Conservation (phyloP, 2,797 vertebrate species). For the Mormyrus hasselquistii region DNA sequence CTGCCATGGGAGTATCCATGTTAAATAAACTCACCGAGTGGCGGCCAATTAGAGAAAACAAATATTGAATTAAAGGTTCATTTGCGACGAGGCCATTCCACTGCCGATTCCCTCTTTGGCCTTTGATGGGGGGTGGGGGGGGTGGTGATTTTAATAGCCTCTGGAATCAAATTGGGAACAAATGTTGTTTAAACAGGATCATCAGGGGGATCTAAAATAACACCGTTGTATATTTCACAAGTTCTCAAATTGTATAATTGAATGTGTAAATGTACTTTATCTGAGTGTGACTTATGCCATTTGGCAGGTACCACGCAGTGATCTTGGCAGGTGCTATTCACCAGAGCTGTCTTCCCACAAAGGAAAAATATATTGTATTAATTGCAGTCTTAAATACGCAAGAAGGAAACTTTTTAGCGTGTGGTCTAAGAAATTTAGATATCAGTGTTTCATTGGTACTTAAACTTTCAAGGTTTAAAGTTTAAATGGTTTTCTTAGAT, state of each 20-base stretch:
- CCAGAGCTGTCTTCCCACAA: neutral
- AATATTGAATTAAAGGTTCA: constrained; percentile 9
- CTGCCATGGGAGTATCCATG: neutral
- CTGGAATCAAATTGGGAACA: constrained; percentile 14
- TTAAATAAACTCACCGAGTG: neutral
- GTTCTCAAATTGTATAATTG: constrained; percentile 20
- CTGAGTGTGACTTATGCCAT: neutral
- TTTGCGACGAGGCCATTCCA: constrained; percentile 21
- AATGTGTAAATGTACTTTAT: constrained; percentile 1
- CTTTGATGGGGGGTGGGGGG: constrained; percentile 12
- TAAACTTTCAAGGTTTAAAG: neutral
- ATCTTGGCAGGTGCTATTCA: neutral
- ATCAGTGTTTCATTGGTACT: neutral
- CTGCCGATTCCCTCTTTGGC: neutral
- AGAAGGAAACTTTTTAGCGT: neutral
- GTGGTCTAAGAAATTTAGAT: neutral
- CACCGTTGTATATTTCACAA: constrained; percentile 12
- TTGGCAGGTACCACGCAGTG: neutral
- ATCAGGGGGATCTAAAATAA: constrained; percentile 22
- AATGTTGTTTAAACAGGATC: constrained; percentile 24
- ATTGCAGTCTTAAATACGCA: neutral
- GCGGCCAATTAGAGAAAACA: neutral
- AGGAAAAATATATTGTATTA: neutral
- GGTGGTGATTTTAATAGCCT: neutral
- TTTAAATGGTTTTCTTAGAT: neutral